Evolutionary conservation across 1,140 invertebrate genomes (phyloP).

Genomic region (Drosophila grimshawi): DNA sequence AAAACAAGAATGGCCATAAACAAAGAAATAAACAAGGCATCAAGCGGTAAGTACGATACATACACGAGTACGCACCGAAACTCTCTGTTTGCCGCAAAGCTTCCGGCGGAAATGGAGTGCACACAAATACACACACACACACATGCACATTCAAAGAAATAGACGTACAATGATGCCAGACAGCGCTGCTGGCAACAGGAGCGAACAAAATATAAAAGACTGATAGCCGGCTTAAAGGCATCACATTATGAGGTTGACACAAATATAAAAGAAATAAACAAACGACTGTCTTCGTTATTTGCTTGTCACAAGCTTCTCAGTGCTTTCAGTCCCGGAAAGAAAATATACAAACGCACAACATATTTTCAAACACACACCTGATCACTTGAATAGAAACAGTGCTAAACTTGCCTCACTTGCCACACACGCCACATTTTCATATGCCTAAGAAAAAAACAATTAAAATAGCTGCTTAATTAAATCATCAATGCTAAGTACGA

Average conservation of each 20-base stretch:
- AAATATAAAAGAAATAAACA: conserved; percentile 66
- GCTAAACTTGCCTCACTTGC: neutral
- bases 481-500: no score
- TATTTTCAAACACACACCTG: conserved; percentile 1
- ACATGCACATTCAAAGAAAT: conserved; percentile 31
- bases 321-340: conserved; percentile 22
- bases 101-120: conserved; percentile 75
- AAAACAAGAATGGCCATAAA: conserved; percentile 67
- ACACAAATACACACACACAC: conserved; percentile 26
- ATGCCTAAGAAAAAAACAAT: no score
- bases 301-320: conserved; percentile 38
- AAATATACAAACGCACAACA: conserved; percentile 6
- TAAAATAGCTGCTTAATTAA: no score
- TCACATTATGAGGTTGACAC: conserved; percentile 70
- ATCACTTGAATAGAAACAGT: conserved; percentile 3
- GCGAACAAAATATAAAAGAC: conserved; percentile 63
- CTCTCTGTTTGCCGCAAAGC: conserved; percentile 56
- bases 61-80: conserved; percentile 40
- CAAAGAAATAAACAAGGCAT: conserved; percentile 78
- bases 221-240: conserved; percentile 67
- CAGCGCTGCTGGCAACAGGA: conserved; percentile 45
- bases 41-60: conserved; percentile 67
- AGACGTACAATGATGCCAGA: conserved; percentile 63
- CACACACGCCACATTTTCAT: neutral
- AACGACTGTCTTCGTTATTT: conserved; percentile 38